Percentiles rank a stretch among this genome's conserved stretches.
phyloP scores from a whole-genome alignment of 2,888 invertebrate species.

The Scrobipalpa costella region DNA sequence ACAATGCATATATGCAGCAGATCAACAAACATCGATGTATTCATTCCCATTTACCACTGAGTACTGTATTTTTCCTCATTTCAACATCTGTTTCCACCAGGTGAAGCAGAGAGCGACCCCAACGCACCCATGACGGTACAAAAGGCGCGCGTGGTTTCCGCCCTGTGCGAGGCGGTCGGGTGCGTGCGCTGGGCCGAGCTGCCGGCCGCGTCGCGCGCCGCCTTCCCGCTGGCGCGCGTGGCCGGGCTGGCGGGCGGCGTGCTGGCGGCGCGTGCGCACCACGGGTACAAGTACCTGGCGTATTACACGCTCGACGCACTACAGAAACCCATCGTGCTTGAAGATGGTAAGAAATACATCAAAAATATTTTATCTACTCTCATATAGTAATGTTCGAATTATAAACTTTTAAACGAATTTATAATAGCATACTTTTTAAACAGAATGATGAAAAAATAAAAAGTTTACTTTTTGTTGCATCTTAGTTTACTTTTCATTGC shows the following conservation, averaged over 20 bases:
- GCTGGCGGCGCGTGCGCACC: constrained; percentile 37
- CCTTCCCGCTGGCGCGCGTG: constrained; percentile 28
- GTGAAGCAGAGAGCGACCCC: constrained; percentile 4
- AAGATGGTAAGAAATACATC: constrained; percentile 59
- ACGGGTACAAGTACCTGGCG: constrained; percentile 47
- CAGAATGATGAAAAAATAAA: no score
- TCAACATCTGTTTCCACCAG: neutral
- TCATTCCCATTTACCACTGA: no score
- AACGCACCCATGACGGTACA: neutral
- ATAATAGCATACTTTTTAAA: no score
- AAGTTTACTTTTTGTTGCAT: no score
- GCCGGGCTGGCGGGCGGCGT: constrained; percentile 28
- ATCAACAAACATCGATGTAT: no score
- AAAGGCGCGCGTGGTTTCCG: neutral
- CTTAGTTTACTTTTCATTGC: no score
- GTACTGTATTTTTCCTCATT: neutral
- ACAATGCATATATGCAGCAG: no score
- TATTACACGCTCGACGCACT: constrained; percentile 41
- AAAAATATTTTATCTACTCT: no score
- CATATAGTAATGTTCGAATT: no score
- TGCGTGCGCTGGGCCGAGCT: neutral
- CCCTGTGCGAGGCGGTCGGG: neutral
- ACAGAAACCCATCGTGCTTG: constrained; percentile 46
- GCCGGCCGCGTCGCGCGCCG: constrained; percentile 31
- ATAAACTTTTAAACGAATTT: no score